Evolutionary conservation across 2,888 invertebrate genomes (phyloP).

Genomic region (Candidula unifasciata): DNA sequence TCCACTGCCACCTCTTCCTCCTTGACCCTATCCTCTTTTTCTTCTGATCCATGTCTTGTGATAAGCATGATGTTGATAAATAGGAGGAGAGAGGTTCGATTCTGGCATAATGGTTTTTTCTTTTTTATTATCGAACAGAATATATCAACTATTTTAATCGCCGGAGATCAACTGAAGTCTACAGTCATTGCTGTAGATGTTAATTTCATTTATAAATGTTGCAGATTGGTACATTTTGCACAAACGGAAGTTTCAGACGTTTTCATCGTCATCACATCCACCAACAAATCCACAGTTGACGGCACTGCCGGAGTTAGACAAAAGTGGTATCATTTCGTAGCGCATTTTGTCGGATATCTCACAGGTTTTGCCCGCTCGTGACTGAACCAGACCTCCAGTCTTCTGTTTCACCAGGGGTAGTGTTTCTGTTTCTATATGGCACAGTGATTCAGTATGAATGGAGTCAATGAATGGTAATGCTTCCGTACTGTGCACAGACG

Average conservation of each 20-base stretch:
- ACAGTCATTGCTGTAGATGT: too few relatives aligned
- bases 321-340: constrained; percentile 32
- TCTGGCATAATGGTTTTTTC: too few relatives aligned
- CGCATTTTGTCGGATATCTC: neutral
- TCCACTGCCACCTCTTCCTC: too few relatives aligned
- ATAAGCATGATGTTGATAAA: too few relatives aligned
- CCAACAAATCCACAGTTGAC: constrained; percentile 19
- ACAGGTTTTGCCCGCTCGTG: neutral
- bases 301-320: constrained; percentile 14
- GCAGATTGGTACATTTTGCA: neutral
- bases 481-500: neutral
- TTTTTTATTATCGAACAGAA: too few relatives aligned
- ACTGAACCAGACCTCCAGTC: neutral
- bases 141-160: too few relatives aligned
- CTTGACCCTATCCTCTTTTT: too few relatives aligned
- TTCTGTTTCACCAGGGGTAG: neutral
- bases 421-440: constrained; percentile 23
- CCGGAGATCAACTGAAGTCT: too few relatives aligned
- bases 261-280: constrained; percentile 35
- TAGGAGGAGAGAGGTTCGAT: too few relatives aligned
- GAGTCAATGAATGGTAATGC: constrained; percentile 42
- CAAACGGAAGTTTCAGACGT: neutral
- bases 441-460: neutral
- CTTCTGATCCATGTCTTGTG: too few relatives aligned
- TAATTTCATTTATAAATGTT: neutral